A percentile compares a stretch with the other conserved stretches of the same genome.
Conservation (phyloP, 64 coral and sea anemone species). For the Montipora sp. region DNA sequence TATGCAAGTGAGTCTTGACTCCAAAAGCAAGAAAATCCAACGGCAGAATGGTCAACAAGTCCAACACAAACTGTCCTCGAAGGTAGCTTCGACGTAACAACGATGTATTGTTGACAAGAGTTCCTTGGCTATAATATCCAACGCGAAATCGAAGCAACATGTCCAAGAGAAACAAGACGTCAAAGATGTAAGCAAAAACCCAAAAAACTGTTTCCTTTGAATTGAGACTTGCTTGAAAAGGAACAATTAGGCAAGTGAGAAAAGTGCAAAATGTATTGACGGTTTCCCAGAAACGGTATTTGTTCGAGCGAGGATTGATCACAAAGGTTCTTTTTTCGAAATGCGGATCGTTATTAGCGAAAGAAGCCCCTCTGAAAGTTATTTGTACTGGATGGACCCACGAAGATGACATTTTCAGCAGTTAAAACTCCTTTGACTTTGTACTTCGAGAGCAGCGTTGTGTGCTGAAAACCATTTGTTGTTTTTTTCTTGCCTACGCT, state of each 20-base stretch:
- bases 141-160: slow-evolving; percentile 69
- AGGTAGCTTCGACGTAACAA: slow-evolving; percentile 68
- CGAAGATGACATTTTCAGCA: background rate
- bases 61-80: slow-evolving; percentile 48
- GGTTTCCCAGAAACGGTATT: slow-evolving; percentile 73
- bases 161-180: slow-evolving; percentile 74
- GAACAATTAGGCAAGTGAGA: slow-evolving; percentile 70
- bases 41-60: slow-evolving; percentile 67
- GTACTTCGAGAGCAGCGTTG: background rate
- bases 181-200: slow-evolving; percentile 66
- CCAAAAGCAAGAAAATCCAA: slow-evolving; percentile 76
- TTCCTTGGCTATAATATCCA: slow-evolving; percentile 73
- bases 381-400: slow-evolving; percentile 64
- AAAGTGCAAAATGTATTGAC: slow-evolving; percentile 36
- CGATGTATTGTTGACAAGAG: slow-evolving; percentile 66
- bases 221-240: slow-evolving; percentile 84
- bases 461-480: background rate
- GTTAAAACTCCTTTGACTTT: background rate
- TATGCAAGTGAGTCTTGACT: slow-evolving; percentile 23
- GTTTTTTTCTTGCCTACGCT: background rate
- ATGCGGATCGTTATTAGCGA: slow-evolving; percentile 46
- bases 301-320: slow-evolving; percentile 59
- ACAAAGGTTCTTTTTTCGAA: slow-evolving; percentile 14
- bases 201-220: slow-evolving; percentile 25
- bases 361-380: slow-evolving; percentile 74